A percentile compares a stretch with the other conserved stretches of the same genome.
Evolutionary conservation across 1,140 invertebrate species (phyloP).

Genomic region (Diorhabda elongata): DNA sequence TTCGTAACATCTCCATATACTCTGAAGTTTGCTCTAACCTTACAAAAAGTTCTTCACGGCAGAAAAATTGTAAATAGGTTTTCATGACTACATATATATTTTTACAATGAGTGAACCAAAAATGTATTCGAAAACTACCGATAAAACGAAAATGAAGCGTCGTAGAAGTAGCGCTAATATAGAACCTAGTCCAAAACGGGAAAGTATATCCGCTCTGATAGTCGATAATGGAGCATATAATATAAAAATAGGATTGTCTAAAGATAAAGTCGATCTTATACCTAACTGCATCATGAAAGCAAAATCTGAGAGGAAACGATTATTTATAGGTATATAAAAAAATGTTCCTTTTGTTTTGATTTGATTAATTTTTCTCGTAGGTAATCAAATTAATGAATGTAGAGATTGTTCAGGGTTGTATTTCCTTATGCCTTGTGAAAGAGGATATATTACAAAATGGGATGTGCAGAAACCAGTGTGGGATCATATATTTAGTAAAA

Average conservation of each 20-base stretch:
- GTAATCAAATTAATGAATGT: conserved; percentile 92
- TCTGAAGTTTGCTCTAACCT: too few relatives aligned
- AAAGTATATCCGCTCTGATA: conserved; percentile 50
- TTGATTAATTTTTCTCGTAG: conserved; percentile 40
- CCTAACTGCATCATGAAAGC: conserved; percentile 98
- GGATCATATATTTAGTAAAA: conserved; percentile 92
- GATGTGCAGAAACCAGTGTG: conserved; percentile 94
- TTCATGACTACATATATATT: too few relatives aligned
- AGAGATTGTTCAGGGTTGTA: conserved; percentile 91
- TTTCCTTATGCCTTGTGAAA: conserved; percentile 92
- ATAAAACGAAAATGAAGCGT: conserved; percentile 16
- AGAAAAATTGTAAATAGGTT: too few relatives aligned
- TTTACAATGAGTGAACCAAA: neutral
- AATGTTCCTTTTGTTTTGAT: too few relatives aligned
- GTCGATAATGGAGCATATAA: conserved; percentile 85
- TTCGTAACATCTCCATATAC: too few relatives aligned
- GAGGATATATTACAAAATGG: conserved; percentile 93
- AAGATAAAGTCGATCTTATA: conserved; percentile 67
- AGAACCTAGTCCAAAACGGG: conserved; percentile 15
- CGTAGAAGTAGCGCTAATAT: conserved; percentile 18
- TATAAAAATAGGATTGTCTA: conserved; percentile 77
- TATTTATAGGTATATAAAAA: conserved; percentile 63
- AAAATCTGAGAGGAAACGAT: conserved; percentile 87
- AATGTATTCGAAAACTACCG: conserved; percentile 1
- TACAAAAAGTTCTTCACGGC: too few relatives aligned